Evolutionary conservation across 2,888 invertebrate species (phyloP).

Genomic region (Cremastinae sp.): DNA sequence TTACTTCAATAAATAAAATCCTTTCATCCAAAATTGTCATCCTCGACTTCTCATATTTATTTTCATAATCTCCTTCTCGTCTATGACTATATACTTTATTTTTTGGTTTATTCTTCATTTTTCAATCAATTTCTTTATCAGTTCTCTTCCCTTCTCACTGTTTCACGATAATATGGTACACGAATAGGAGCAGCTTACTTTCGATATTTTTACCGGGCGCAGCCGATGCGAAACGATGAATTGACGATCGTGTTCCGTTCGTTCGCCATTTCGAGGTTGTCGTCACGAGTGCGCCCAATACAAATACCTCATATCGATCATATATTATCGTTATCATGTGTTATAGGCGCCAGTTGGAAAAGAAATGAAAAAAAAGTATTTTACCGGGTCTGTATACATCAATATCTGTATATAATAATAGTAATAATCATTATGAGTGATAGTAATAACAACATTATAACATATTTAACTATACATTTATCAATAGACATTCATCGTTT

Average conservation of each 20-base stretch:
- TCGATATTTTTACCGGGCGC: slow-evolving; percentile 20
- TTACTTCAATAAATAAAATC: no score
- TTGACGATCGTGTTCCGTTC: slow-evolving; percentile 51
- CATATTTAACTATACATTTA: slow-evolving; percentile 34
- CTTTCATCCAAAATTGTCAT: slow-evolving; percentile 4
- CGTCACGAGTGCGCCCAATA: slow-evolving; percentile 7
- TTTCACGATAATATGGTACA: slow-evolving; percentile 48
- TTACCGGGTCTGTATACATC: slow-evolving; percentile 6
- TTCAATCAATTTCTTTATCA: background rate
- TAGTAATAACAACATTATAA: slow-evolving; percentile 35
- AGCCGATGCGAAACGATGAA: slow-evolving; percentile 9
- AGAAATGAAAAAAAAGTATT: slow-evolving; percentile 30
- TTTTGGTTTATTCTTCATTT: slow-evolving; percentile 20
- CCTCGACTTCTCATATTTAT: slow-evolving; percentile 51
- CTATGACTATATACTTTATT: slow-evolving; percentile 35
- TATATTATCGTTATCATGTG: slow-evolving; percentile 37
- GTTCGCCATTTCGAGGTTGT: slow-evolving; percentile 38
- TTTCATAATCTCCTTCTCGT: slow-evolving; percentile 51
- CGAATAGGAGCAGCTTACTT: slow-evolving; percentile 34
- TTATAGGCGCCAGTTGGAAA: slow-evolving; percentile 47
- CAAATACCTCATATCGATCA: slow-evolving; percentile 16
- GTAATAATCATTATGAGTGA: slow-evolving; percentile 44
- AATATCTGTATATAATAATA: slow-evolving; percentile 42
- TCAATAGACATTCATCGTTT: slow-evolving; percentile 46
- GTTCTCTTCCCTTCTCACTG: background rate